phyloP scores from a whole-genome alignment of 2,797 vertebrate species.

The Menidia menidia region DNA sequence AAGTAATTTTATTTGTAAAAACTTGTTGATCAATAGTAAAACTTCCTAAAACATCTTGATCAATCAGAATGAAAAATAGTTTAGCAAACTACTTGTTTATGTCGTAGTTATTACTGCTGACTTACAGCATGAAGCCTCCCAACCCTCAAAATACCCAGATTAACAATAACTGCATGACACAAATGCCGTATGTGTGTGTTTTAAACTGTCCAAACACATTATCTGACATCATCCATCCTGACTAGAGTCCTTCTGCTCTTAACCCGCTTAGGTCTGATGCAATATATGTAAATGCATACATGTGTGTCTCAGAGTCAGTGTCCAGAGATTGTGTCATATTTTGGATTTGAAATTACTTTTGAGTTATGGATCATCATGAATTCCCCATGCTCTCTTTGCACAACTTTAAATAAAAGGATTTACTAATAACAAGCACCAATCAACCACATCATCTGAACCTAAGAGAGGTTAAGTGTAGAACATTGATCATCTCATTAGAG shows the following conservation, averaged over 20 bases:
- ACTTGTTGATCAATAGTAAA: no score
- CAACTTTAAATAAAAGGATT: constrained; percentile 13
- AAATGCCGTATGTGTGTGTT: constrained; percentile 5
- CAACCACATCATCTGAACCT: neutral
- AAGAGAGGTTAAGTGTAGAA: neutral
- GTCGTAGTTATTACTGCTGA: no score
- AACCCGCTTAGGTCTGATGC: neutral
- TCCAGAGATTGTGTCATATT: neutral
- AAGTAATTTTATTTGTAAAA: no score
- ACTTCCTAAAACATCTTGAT: no score
- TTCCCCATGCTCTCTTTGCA: neutral
- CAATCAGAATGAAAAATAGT: no score
- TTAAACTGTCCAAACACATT: constrained; percentile 5
- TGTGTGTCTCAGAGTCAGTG: neutral
- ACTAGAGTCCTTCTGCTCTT: constrained; percentile 12
- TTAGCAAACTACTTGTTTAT: no score
- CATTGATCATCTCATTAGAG: constrained; percentile 1
- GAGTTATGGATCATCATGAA: neutral
- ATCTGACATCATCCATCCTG: constrained; percentile 4
- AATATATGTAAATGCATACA: neutral
- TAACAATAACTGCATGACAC: neutral
- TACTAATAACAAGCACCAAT: constrained; percentile 5
- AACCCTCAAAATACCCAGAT: neutral
- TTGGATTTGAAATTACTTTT: constrained; percentile 9
- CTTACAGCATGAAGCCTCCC: no score